Evolutionary conservation across 2,888 invertebrate species (phyloP).

Genomic region (Ernsta delagoae): DNA sequence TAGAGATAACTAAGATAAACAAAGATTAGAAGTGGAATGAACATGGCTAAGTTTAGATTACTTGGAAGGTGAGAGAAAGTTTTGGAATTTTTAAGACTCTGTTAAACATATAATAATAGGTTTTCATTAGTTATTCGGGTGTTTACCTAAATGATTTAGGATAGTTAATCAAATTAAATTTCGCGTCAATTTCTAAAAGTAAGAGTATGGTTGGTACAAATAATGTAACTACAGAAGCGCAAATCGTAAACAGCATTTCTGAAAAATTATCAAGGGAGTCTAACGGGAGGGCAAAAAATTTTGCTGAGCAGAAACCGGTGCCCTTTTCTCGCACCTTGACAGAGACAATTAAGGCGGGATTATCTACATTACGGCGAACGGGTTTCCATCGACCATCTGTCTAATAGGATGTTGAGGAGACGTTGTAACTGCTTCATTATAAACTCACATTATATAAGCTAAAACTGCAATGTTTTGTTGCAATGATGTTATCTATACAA

Average conservation of each 20-base stretch:
- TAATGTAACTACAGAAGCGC: too few relatives aligned
- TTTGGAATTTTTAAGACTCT: neutral
- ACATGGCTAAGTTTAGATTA: neutral
- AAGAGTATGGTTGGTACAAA: too few relatives aligned
- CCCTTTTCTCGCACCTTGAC: constrained; percentile 28
- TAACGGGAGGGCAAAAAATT: constrained; percentile 11
- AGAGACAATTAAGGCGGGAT: constrained; percentile 17
- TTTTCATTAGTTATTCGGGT: too few relatives aligned
- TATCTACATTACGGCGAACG: constrained; percentile 17
- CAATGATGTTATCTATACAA: neutral
- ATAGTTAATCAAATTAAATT: too few relatives aligned
- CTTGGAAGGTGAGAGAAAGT: neutral
- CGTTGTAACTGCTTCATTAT: constrained; percentile 3
- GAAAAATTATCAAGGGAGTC: neutral
- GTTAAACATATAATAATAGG: too few relatives aligned
- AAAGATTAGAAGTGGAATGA: constrained; percentile 10
- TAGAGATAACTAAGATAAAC: constrained; percentile 11
- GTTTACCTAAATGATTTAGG: too few relatives aligned
- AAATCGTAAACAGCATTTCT: too few relatives aligned
- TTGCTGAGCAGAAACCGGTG: constrained; percentile 22
- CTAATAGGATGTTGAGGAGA: constrained; percentile 8
- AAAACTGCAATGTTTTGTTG: neutral
- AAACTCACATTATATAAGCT: neutral
- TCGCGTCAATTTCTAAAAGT: too few relatives aligned
- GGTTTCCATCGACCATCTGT: constrained; percentile 24